Percentiles rank a stretch among this genome's conserved stretches.
These are phyloP conservation scores for Zophobas morio DNA, from an alignment of 1,140 invertebrate genomes.

Conservation along the genomic window DNA sequence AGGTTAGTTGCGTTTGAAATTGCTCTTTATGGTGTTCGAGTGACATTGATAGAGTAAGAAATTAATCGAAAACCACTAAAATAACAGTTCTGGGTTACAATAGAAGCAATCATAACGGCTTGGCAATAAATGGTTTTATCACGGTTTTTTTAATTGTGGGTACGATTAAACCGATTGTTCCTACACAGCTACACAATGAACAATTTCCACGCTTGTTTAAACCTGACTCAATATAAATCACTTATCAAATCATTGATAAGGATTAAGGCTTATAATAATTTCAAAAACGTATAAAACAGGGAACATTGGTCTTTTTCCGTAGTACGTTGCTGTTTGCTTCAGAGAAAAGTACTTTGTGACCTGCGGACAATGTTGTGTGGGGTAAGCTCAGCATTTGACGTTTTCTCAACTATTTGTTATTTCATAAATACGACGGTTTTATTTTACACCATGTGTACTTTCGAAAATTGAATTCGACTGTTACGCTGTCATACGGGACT, in stretches of 20 bases:
- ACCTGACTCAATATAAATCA: slow-evolving; percentile 46
- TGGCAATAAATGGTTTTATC: slow-evolving; percentile 41
- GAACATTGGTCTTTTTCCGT: slow-evolving; percentile 42
- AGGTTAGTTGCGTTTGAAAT: slow-evolving; percentile 4
- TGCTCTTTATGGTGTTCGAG: slow-evolving; percentile 8
- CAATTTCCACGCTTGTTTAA: slow-evolving; percentile 50
- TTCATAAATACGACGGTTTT: slow-evolving; percentile 35
- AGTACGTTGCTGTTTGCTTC: slow-evolving; percentile 39
- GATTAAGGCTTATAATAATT: slow-evolving; percentile 45
- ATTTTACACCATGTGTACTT: slow-evolving; percentile 47
- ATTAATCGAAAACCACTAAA: neutral
- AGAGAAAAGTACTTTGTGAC: slow-evolving; percentile 43
- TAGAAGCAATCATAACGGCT: slow-evolving; percentile 35
- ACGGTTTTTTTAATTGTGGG: slow-evolving; percentile 38
- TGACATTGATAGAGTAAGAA: slow-evolving; percentile 1
- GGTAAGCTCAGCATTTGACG: slow-evolving; percentile 26
- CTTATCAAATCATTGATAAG: slow-evolving; percentile 51
- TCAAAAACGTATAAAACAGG: slow-evolving; percentile 48
- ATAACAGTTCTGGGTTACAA: slow-evolving; percentile 27
- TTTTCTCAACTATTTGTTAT: slow-evolving; percentile 35
- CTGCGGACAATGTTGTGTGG: slow-evolving; percentile 23
- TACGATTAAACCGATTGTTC: slow-evolving; percentile 43
- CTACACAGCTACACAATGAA: slow-evolving; percentile 36
- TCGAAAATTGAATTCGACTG: slow-evolving; percentile 44
- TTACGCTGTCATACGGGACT: too few relatives aligned